These are phyloP conservation scores for Drosophila simulans DNA, from an alignment of 1,140 invertebrate genomes.

Conservation along the genomic window DNA sequence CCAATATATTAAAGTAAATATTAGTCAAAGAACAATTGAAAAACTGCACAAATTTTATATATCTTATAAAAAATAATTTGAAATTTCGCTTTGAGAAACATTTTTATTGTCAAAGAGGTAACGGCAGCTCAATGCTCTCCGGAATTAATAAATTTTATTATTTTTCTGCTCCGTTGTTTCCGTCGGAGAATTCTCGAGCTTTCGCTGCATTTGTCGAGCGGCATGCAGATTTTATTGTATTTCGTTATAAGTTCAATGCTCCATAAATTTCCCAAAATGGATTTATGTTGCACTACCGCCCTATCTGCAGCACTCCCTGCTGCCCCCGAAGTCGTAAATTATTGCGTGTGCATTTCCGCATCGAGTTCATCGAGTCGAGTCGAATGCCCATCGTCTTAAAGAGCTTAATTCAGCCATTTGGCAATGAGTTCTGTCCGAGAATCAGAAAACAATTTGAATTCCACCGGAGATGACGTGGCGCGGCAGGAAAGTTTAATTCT, in stretches of 20 bases:
- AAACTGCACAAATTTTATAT: too few species aligned
- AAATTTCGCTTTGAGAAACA: background rate
- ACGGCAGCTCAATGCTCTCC: slow-evolving; percentile 2
- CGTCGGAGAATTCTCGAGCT: slow-evolving; percentile 20
- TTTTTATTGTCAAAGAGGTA: background rate
- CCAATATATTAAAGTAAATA: too few species aligned
- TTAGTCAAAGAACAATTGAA: too few species aligned
- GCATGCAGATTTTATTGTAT: slow-evolving; percentile 72
- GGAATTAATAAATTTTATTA: slow-evolving; percentile 75
- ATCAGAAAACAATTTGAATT: slow-evolving; percentile 55
- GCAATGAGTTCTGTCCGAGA: slow-evolving; percentile 21
- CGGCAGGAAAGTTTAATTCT: slow-evolving; percentile 49
- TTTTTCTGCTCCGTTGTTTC: slow-evolving; percentile 61
- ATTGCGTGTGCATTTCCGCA: slow-evolving; percentile 73
- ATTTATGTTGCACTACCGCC: slow-evolving; percentile 66
- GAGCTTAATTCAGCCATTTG: slow-evolving; percentile 47
- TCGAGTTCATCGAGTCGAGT: slow-evolving; percentile 64
- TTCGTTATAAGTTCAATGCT: slow-evolving; percentile 81
- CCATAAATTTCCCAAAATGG: slow-evolving; percentile 74
- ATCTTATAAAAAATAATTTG: background rate
- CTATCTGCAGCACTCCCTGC: slow-evolving; percentile 5
- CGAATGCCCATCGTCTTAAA: slow-evolving; percentile 48
- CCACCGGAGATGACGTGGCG: slow-evolving; percentile 26
- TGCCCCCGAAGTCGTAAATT: slow-evolving; percentile 45
- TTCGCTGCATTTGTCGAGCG: slow-evolving; percentile 35